Percentiles rank a stretch among this genome's conserved stretches.
These are phyloP conservation scores for Acromyrmex charruanus DNA, from an alignment of 1,140 invertebrate species.

Conservation along the genomic window DNA sequence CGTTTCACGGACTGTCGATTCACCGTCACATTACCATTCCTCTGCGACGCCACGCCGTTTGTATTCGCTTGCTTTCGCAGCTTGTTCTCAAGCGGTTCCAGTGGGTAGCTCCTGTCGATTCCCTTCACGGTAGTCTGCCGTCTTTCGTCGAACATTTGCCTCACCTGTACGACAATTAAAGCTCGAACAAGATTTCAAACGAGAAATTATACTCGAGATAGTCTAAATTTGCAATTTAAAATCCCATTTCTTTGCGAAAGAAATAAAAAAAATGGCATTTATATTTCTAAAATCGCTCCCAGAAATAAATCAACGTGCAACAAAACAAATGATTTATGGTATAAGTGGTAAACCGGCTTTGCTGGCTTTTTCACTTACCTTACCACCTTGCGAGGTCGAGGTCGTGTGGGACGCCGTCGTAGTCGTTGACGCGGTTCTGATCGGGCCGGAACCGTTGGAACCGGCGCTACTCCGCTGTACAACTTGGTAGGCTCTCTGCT, in stretches of 20 bases:
- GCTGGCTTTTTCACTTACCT: slow-evolving; percentile 71
- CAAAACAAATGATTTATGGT: too few relatives aligned
- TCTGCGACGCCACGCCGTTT: slow-evolving; percentile 74
- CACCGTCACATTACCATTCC: slow-evolving; percentile 79
- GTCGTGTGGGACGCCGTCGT: slow-evolving; percentile 72
- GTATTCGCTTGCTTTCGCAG: slow-evolving; percentile 84
- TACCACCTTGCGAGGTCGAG: slow-evolving; percentile 78
- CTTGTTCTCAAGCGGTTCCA: slow-evolving; percentile 89
- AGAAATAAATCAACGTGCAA: neutral
- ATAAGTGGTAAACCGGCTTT: too few relatives aligned
- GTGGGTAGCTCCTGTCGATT: slow-evolving; percentile 93
- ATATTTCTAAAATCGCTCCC: neutral
- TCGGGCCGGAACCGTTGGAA: slow-evolving; percentile 82
- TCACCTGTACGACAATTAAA: slow-evolving; percentile 65
- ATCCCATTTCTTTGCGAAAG: neutral
- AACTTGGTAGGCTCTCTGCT: slow-evolving; percentile 89
- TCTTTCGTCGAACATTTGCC: slow-evolving; percentile 91
- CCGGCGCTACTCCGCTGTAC: slow-evolving; percentile 88
- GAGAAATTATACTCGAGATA: neutral
- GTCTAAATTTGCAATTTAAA: neutral
- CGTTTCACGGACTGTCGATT: slow-evolving; percentile 82
- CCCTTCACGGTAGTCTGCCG: slow-evolving; percentile 90
- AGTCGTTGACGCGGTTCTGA: slow-evolving; percentile 68
- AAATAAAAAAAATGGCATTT: neutral
- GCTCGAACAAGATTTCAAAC: neutral